Base-by-base conservation (phyloP, 2,113 vertebrate species). In the Thermophis baileyi region DNA sequence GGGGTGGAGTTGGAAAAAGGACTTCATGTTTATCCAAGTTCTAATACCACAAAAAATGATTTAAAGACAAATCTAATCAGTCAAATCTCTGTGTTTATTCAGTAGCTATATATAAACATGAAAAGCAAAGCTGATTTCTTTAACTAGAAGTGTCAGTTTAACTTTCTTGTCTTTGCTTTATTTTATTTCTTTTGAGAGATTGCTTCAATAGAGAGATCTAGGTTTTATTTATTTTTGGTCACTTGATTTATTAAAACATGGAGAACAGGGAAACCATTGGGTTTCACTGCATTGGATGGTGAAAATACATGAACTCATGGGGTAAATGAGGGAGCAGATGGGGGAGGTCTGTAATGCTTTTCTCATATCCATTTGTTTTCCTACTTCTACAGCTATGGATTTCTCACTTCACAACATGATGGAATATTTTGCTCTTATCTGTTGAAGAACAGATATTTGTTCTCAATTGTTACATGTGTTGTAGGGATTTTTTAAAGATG, bases 201-300 rank as follows among this genome's bases (percentile, higher is more conserved):
- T 96, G 94, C 89, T 94, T 95, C 96, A 95, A 94, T 88, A 95
- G 92, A 94, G 93, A 95, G 92, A 95, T 94, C 46, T 95, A 97
- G 51, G 44, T 95, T 95, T 93, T 94, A 95, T 94, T 93, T 95
- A 35, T 95, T 92, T 47, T 27, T 1, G 94, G 50, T 95, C 1
- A 1, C 63, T 95, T 92, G 30, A 22, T 1, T 95, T 95, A 90
- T 91, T 95, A 35, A 95, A 97, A 93, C 0, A 1, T 60, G 14
- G 27, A 24, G 0, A 0, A 25, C 93, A 94, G 69, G 95, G 95
- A 47, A 93, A 93, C 7, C 92, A 63, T 92, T 51, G 92, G 11
- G 30, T 51, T 85, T 30, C 30, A 27, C 35, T 93, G 35, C 0
- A 14, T 1, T n/a, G 47, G 1, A 88, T 94, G 90, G 16, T 0